A percentile compares a stretch with the other conserved stretches of the same genome.
Conservation (phyloP, 2,888 invertebrate genomes). For the Amphipoea lucens region DNA sequence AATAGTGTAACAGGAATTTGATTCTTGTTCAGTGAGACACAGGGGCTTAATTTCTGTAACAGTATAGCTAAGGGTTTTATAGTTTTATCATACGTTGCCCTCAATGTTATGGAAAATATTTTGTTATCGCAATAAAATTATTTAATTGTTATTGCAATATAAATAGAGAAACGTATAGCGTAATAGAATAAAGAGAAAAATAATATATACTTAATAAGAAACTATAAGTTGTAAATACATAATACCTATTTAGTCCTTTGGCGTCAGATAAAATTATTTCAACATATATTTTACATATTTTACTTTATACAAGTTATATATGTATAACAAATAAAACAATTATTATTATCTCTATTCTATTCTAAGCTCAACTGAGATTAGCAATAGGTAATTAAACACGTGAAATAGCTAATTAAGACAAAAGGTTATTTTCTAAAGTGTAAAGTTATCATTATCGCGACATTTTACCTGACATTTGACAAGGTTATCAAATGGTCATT, state of each 20-base stretch:
- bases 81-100: conserved; percentile 57
- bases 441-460: conserved; percentile 1
- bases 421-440: conserved; percentile 11
- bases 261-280: neutral
- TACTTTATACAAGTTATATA: neutral
- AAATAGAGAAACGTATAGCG: neutral
- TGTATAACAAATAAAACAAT: neutral
- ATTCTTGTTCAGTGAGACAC: neutral
- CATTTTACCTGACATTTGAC: conserved; percentile 11
- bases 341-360: neutral
- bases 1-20: conserved; percentile 9
- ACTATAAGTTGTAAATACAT: too few relatives aligned
- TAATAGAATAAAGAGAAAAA: too few relatives aligned
- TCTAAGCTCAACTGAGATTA: conserved; percentile 4
- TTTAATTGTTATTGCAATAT: neutral
- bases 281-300: too few relatives aligned
- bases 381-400: neutral
- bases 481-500: conserved; percentile 17
- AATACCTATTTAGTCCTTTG: too few relatives aligned
- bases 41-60: conserved; percentile 16
- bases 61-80: neutral
- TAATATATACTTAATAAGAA: too few relatives aligned
- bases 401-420: neutral
- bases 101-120: conserved; percentile 37
- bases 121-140: conserved; percentile 35